phyloP scores from a whole-genome alignment of 1,140 invertebrate species.

The Drosophila oshimai region DNA sequence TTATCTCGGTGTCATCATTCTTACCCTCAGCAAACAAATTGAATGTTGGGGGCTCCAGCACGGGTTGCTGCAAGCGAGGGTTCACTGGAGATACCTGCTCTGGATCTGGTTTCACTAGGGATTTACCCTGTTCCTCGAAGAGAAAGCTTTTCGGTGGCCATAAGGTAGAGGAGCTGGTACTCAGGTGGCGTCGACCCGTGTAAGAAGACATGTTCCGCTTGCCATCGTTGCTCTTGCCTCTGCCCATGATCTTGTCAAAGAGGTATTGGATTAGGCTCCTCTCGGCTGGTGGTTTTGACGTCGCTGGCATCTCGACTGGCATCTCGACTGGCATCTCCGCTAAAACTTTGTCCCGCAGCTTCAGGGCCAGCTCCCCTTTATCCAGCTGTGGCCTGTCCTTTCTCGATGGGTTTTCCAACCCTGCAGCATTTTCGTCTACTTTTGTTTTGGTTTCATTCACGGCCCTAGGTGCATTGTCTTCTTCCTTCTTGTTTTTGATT shows the following conservation, averaged over 20 bases:
- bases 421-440: neutral
- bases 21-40: neutral
- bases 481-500: neutral
- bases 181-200: neutral
- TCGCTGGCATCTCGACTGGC: neutral
- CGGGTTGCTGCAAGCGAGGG: neutral
- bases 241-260: conserved; percentile 12
- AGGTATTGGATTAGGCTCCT: neutral
- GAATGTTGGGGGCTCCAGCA: neutral
- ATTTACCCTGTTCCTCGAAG: neutral
- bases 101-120: neutral
- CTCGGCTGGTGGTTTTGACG: neutral
- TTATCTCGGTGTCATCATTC: conserved; percentile 14
- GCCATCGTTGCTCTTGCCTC: neutral
- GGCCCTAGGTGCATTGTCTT: neutral
- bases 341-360: neutral
- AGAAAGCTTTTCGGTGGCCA: too few relatives aligned
- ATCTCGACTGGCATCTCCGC: neutral
- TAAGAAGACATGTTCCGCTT: conserved; percentile 13
- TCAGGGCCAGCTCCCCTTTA: conserved; percentile 7
- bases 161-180: neutral
- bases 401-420: neutral
- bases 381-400: conserved; percentile 7
- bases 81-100: neutral
- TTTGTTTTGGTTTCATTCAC: neutral